Conservation (phyloP, 2,113 vertebrate species). For the Melanotaenia duboulayi region DNA sequence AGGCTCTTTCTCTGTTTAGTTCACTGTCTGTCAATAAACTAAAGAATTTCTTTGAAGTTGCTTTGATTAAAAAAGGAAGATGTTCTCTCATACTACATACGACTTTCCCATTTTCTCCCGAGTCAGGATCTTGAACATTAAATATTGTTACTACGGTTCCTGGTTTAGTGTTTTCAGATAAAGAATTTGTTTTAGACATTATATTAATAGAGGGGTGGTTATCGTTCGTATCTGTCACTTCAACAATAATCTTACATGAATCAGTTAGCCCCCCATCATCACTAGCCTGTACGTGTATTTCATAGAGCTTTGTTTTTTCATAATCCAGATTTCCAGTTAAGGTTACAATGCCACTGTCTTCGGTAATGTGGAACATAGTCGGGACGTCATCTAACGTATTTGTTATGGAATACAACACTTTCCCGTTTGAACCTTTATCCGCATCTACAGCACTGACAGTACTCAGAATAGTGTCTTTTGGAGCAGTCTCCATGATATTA, state of each 20-base stretch:
- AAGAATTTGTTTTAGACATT: constrained; percentile 59
- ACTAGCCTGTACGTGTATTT: constrained; percentile 78
- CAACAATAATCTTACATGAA: constrained; percentile 79
- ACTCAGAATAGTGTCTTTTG: constrained; percentile 47
- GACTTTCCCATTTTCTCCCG: constrained; percentile 63
- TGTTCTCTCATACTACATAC: constrained; percentile 41
- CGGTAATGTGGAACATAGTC: constrained; percentile 74
- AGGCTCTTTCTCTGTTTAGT: constrained; percentile 46
- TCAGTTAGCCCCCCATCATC: constrained; percentile 76
- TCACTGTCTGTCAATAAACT: constrained; percentile 61
- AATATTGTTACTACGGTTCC: constrained; percentile 66
- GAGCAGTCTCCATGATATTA: constrained; percentile 70
- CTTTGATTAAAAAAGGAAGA: constrained; percentile 56
- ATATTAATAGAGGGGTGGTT: constrained; percentile 79
- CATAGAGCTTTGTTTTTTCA: constrained; percentile 74
- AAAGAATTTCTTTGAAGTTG: constrained; percentile 72
- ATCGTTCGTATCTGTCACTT: constrained; percentile 83
- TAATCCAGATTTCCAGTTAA: constrained; percentile 78
- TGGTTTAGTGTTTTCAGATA: constrained; percentile 61
- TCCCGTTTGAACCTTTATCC: constrained; percentile 80
- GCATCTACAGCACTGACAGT: constrained; percentile 81
- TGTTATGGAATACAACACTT: constrained; percentile 80
- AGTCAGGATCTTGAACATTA: constrained; percentile 69
- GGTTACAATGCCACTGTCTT: constrained; percentile 73
- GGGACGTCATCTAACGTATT: constrained; percentile 52